Conservation (phyloP, 1,140 invertebrate genomes). For the Plectrocnemia conspersa region DNA sequence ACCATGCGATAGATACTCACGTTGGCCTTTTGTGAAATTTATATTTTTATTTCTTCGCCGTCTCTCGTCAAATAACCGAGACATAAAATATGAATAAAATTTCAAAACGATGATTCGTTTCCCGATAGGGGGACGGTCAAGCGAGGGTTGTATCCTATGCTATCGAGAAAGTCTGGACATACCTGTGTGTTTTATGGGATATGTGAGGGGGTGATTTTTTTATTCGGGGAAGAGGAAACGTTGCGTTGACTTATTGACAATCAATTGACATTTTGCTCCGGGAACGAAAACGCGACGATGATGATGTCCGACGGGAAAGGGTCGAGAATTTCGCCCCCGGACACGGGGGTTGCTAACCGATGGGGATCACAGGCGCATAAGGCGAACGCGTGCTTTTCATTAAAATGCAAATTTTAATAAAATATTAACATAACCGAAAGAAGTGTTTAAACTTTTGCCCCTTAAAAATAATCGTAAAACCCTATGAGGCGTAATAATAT, state of each 20-base stretch:
- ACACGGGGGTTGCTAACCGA: conserved; percentile 5
- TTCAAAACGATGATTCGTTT: conserved; percentile 10
- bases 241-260: conserved; percentile 31
- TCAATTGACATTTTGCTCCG: conserved; percentile 33
- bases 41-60: conserved; percentile 20
- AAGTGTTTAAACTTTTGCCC: too few relatives aligned
- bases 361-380: too few relatives aligned
- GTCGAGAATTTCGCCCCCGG: conserved; percentile 13
- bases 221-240: neutral
- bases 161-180: conserved; percentile 27
- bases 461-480: too few relatives aligned
- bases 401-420: too few relatives aligned
- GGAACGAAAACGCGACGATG: conserved; percentile 19
- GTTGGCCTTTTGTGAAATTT: too few relatives aligned
- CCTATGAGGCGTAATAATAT: too few relatives aligned
- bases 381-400: too few relatives aligned
- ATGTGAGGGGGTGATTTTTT: neutral
- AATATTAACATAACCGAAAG: too few relatives aligned
- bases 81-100: conserved; percentile 33
- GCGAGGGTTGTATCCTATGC: conserved; percentile 33
- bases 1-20: too few relatives aligned
- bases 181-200: too few relatives aligned
- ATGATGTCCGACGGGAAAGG: conserved; percentile 26
- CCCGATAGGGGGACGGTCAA: conserved; percentile 6
- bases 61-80: conserved; percentile 15